Conservation (phyloP, 2,888 invertebrate genomes). For the Drosophila aldrichi region DNA sequence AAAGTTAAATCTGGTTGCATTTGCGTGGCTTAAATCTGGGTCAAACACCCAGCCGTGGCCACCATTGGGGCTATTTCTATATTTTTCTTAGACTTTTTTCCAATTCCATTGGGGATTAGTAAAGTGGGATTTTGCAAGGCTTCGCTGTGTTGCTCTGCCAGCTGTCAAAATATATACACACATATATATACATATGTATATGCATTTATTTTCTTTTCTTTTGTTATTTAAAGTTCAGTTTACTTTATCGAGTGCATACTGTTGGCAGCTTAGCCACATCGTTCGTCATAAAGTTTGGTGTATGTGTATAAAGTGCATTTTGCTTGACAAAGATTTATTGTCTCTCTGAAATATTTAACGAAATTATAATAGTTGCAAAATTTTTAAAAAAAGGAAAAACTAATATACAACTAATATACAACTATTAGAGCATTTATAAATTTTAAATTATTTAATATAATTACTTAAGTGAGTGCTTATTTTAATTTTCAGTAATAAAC, state of each 20-base stretch:
- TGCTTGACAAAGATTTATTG: background rate
- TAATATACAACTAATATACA: no score
- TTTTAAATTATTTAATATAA: background rate
- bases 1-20: slow-evolving; percentile 70
- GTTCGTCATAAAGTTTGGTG: slow-evolving; percentile 53
- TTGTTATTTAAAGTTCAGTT: slow-evolving; percentile 40
- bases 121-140: slow-evolving; percentile 6
- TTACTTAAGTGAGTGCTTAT: background rate
- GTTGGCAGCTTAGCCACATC: background rate
- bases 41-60: background rate
- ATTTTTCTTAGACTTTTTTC: slow-evolving; percentile 14
- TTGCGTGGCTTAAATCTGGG: slow-evolving; percentile 57
- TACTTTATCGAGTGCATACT: slow-evolving; percentile 9
- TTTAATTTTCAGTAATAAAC: background rate
- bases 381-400: background rate
- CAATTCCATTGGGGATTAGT: slow-evolving; percentile 41
- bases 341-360: background rate
- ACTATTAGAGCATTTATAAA: background rate
- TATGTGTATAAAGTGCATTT: background rate
- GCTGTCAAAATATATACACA: slow-evolving; percentile 38
- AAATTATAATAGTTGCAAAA: background rate
- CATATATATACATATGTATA: background rate
- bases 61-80: slow-evolving; percentile 3
- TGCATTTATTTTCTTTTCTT: slow-evolving; percentile 8
- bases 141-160: slow-evolving; percentile 14